These are phyloP conservation scores for Galago senegalensis DNA, from an alignment of 2,797 vertebrate genomes.

Conservation along the genomic window DNA sequence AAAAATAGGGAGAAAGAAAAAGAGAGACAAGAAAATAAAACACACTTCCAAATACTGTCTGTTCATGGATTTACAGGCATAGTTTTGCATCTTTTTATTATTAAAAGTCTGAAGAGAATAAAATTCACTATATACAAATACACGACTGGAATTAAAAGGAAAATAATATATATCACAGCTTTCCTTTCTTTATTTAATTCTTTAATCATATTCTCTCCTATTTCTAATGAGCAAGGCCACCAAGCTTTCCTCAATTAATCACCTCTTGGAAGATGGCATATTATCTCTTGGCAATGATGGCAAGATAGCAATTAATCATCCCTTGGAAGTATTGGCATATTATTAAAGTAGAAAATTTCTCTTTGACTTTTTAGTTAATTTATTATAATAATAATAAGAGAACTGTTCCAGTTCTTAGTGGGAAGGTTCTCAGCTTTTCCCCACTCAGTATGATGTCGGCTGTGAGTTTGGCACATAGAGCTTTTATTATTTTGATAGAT, in stretches of 20 bases:
- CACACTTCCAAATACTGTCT: not conserved
- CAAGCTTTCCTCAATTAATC: not conserved
- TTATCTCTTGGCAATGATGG: no score
- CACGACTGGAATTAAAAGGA: not conserved
- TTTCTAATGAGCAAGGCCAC: not conserved
- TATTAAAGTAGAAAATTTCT: constrained; percentile 29
- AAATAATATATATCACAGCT: not conserved
- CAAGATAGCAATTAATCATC: not conserved
- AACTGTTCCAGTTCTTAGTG: no score
- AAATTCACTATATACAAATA: not conserved
- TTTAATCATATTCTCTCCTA: not conserved
- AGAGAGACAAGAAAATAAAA: not conserved
- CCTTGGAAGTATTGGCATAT: not conserved
- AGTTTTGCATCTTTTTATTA: not conserved
- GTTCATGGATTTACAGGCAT: not conserved
- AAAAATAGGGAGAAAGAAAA: not conserved
- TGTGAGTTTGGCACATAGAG: no score
- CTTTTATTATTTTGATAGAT: no score
- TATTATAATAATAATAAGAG: not conserved
- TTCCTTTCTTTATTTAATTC: not conserved
- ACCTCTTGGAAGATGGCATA: no score
- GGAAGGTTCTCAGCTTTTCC: no score
- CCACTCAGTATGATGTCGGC: no score
- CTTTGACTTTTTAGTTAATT: not conserved
- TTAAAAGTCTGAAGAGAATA: not conserved